Evolutionary conservation across 2,888 invertebrate genomes (phyloP).

Genomic region (Rapana venosa): DNA sequence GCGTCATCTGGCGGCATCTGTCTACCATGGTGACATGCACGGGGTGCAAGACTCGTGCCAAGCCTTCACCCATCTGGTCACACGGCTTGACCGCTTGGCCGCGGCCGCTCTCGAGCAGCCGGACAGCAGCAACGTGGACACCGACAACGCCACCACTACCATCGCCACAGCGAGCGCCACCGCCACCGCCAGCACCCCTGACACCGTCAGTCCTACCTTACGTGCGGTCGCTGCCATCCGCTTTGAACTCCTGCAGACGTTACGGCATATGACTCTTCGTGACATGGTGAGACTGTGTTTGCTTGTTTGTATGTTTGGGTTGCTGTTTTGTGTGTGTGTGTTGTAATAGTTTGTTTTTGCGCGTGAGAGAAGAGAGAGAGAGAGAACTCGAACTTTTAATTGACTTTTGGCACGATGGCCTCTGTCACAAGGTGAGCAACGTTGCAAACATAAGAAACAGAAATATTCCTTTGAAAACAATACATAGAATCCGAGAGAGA

Average conservation of each 20-base stretch:
- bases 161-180: not conserved
- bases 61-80: conserved; percentile 12
- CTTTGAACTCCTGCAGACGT: not conserved
- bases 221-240: not conserved
- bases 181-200: too few relatives aligned
- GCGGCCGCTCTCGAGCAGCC: not conserved
- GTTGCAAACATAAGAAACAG: too few relatives aligned
- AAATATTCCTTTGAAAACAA: too few relatives aligned
- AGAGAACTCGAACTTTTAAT: too few relatives aligned
- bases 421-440: too few relatives aligned
- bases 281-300: conserved; percentile 11
- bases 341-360: not conserved
- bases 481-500: too few relatives aligned
- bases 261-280: conserved; percentile 9
- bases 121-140: not conserved
- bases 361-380: not conserved
- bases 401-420: too few relatives aligned
- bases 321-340: not conserved
- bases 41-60: conserved; percentile 29
- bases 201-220: not conserved
- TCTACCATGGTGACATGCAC: conserved; percentile 24
- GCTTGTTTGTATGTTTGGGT: too few relatives aligned
- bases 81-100: conserved; percentile 22
- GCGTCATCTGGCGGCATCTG: conserved; percentile 9
- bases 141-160: not conserved